Evolutionary conservation across 2,113 vertebrate genomes (phyloP).

Genomic region (Cynopterus brachyotis): DNA sequence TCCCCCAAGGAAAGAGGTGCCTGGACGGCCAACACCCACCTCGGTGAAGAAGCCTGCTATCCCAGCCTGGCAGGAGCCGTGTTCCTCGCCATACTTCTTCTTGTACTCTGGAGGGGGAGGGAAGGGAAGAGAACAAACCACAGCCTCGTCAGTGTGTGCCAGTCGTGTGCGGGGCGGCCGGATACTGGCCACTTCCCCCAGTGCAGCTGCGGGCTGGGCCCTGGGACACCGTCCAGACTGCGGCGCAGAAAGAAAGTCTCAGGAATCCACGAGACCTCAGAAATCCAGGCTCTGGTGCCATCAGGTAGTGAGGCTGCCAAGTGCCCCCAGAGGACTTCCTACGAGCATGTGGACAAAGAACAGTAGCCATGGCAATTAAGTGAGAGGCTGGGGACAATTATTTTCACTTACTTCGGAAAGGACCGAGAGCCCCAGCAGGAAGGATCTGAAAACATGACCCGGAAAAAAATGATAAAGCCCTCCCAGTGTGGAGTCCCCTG

Average conservation of each 20-base stretch:
- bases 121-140: constrained; percentile 71
- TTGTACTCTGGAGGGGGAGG: constrained; percentile 91
- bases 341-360: background rate
- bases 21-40: constrained; percentile 84
- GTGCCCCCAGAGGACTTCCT: background rate
- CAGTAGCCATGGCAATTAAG: background rate
- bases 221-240: background rate
- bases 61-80: constrained; percentile 98
- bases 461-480: background rate
- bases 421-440: background rate
- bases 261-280: constrained; percentile 54
- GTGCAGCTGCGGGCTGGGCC: background rate
- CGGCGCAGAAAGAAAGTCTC: background rate
- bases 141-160: constrained; percentile 79
- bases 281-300: constrained; percentile 25
- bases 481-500: background rate
- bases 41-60: constrained; percentile 95
- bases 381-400: background rate
- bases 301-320: background rate
- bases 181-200: background rate
- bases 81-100: constrained; percentile 98
- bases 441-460: background rate
- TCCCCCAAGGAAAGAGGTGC: background rate
- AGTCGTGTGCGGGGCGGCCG: background rate
- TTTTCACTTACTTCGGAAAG: background rate